Evolutionary conservation across 2,797 vertebrate species (phyloP).

Genomic region (Scolopax bukidnonensis): DNA sequence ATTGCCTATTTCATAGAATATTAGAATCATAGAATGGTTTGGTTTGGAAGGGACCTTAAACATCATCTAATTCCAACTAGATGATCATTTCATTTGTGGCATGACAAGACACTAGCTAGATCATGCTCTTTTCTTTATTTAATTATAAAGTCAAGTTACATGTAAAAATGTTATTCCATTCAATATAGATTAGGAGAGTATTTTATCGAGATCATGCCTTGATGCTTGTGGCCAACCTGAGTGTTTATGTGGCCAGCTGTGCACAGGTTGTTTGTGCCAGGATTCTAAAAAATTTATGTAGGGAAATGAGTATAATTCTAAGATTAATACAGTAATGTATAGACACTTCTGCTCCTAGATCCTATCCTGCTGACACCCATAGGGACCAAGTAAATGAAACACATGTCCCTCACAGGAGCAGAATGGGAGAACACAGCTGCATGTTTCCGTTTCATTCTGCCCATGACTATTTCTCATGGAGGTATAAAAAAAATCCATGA

Average conservation of each 20-base stretch:
- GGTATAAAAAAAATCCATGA: not conserved
- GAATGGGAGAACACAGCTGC: not conserved
- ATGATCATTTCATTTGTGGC: not conserved
- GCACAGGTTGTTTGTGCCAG: not conserved
- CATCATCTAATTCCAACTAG: too few species aligned
- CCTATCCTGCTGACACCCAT: not conserved
- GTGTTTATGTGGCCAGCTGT: not conserved
- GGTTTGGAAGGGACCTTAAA: too few species aligned
- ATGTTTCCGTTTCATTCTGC: not conserved
- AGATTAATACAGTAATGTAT: not conserved
- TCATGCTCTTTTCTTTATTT: not conserved
- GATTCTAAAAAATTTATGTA: not conserved
- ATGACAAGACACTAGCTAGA: not conserved
- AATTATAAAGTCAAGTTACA: not conserved
- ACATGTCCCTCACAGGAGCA: not conserved
- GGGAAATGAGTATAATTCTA: not conserved
- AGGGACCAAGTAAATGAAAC: not conserved
- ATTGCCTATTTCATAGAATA: not conserved
- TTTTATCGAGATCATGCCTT: not conserved
- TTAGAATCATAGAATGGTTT: too few species aligned
- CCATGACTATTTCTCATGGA: not conserved
- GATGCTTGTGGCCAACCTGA: not conserved
- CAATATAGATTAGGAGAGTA: not conserved
- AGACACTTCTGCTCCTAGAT: not conserved
- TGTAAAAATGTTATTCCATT: not conserved